Base-by-base conservation (phyloP, 2,797 vertebrate species). In the Acropternis orthonyx region DNA sequence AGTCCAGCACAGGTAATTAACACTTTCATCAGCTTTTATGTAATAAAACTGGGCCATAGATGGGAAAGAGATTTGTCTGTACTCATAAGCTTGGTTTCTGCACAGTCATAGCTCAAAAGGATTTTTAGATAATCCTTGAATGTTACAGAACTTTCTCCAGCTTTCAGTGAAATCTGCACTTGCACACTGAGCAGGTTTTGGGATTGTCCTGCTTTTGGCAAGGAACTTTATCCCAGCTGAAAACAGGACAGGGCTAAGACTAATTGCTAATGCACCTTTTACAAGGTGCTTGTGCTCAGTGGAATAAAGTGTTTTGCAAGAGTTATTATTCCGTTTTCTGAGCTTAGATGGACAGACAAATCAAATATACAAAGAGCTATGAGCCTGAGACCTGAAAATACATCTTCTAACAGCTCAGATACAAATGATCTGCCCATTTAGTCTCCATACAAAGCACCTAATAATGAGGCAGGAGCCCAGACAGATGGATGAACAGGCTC, bases 401-500 rank as follows among this genome's bases (percentile, higher is more conserved):
- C 54, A 65, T 72, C 55, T 22, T 41, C n/a, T 43, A 79, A 65
- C 69, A 83, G 56, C 62, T 88, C 24, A 69, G n/a, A 63, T 44
- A 6, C 58, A 65, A 59, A 5, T 1, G 4, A 46, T 37, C 39
- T 59, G 68, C 80, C 56, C 75, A 37, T 36, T 82, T 63, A 8
- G 14, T 24, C 61, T 66, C 51, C 76, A 37, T 26, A 43, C 2
- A 28, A 37, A 92, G 73, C 76, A 62, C 74, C 87, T 93, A 61
- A 76, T 66, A 46, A 87, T 27, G 22, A 93, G 80, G 75, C 92
- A 94, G 88, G 78, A 93, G 67, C 77, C 73, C 75, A 63, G 89
- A 49, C 94, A 96, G 96, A 96, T 92, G 91, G 95, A 86, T 62
- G 62, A 92, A 44, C 93, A 95, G 86, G 67, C 92, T 92, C 77